phyloP scores from a whole-genome alignment of 2,888 invertebrate species.

The Selenia dentaria region DNA sequence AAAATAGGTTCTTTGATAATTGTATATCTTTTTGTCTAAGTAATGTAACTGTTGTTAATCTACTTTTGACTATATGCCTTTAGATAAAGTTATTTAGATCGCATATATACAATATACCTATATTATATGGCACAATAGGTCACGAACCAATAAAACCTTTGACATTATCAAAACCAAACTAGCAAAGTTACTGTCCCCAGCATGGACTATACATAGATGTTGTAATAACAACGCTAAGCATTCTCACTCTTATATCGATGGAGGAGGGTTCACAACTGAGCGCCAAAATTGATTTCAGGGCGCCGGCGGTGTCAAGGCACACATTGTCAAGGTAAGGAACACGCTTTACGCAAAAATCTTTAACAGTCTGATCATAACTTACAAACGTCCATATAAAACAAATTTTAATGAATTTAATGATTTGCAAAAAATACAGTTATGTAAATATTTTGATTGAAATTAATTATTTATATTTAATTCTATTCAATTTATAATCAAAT shows the following conservation, averaged over 20 bases:
- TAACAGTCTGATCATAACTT: constrained; percentile 19
- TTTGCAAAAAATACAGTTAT: too few species aligned
- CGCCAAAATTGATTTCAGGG: constrained; percentile 75
- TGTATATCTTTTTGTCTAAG: too few species aligned
- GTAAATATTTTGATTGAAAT: too few species aligned
- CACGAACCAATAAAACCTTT: constrained; percentile 15
- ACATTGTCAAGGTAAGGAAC: constrained; percentile 75
- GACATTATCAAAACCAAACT: constrained; percentile 49
- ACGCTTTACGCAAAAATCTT: constrained; percentile 56
- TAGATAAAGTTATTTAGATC: too few species aligned
- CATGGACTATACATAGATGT: constrained; percentile 70
- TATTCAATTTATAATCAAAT: too few species aligned
- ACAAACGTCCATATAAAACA: constrained; percentile 3
- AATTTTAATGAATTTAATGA: neutral
- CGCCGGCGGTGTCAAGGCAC: constrained; percentile 70
- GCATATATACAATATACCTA: too few species aligned
- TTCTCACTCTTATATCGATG: constrained; percentile 35
- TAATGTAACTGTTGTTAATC: too few species aligned
- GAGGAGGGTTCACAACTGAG: constrained; percentile 50
- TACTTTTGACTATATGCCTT: too few species aligned
- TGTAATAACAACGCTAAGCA: constrained; percentile 69
- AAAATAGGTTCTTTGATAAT: too few species aligned
- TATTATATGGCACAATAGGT: too few species aligned
- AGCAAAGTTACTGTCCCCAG: constrained; percentile 73
- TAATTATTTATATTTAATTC: too few species aligned